Percentiles rank a stretch among this genome's conserved stretches.
These are phyloP conservation scores for Hylaea fasciaria DNA, from an alignment of 2,888 invertebrate genomes.

Conservation along the genomic window DNA sequence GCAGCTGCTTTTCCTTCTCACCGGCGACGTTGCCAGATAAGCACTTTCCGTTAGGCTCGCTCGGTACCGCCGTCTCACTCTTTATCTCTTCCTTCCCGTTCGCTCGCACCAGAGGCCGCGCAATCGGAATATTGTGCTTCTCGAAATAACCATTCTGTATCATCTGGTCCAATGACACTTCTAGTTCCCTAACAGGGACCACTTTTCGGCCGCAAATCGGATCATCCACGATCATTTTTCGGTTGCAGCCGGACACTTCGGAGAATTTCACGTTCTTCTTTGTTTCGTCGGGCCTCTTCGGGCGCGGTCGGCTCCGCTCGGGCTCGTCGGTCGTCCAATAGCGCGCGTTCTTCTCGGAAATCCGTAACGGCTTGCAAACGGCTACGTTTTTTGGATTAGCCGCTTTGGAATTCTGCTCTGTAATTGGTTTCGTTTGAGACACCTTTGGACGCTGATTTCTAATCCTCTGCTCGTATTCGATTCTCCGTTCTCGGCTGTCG, in stretches of 20 bases:
- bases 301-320: constrained; percentile 57
- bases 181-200: constrained; percentile 78
- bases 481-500: constrained; percentile 45
- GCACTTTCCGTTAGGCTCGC: constrained; percentile 75
- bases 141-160: constrained; percentile 82
- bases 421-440: constrained; percentile 35
- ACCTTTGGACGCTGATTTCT: constrained; percentile 33
- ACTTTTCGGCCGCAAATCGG: constrained; percentile 74
- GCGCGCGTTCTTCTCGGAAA: constrained; percentile 70
- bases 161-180: constrained; percentile 81
- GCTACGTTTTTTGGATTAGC: constrained; percentile 69
- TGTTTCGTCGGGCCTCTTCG: constrained; percentile 67
- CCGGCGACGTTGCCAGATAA: constrained; percentile 55
- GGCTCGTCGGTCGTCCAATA: constrained; percentile 77
- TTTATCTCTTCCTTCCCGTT: constrained; percentile 59
- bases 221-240: constrained; percentile 79
- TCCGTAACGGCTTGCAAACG: constrained; percentile 74
- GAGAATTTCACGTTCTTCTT: constrained; percentile 83
- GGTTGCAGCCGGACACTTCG: constrained; percentile 78
- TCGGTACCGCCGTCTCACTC: constrained; percentile 42
- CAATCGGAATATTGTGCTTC: constrained; percentile 78
- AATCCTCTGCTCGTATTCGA: constrained; percentile 36
- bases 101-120: constrained; percentile 54
- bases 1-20: constrained; percentile 52
- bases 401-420: constrained; percentile 45